Evolutionary conservation across 1,140 invertebrate species (phyloP), one percentile per base, ranked within the genome.

Genomic region (Oreohelix idahoensis): DNA sequence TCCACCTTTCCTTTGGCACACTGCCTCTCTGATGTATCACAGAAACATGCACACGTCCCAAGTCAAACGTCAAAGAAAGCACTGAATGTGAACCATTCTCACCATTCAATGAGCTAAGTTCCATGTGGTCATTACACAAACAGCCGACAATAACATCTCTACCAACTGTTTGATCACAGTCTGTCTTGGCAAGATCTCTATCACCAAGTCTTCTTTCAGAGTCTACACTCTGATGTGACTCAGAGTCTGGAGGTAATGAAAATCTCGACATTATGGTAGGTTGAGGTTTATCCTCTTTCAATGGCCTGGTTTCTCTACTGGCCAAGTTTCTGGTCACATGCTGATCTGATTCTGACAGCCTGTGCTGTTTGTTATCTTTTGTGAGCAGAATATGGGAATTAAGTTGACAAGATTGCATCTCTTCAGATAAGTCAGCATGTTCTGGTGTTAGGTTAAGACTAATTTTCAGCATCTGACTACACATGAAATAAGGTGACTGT

Each of bases 1-100:
- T 86, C 92, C 92, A 93, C 80, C 91, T 87, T 20, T 88, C 83
- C 63, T 75, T 84, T 13, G 91, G 91, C 29, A 88, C 69, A n/a
- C 87, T 83, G 26, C 89, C 90, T 32, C 13, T 79, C 23, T 84
- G 83, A 26, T 85, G 36, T 10, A 89, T 70, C 32, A 88, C 80
- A 58, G 45, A 73, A 71, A 74, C 82, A n/a, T 81, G 0, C 69
- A 85, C 13, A 63, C 58, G 39, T 17, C 71, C 80, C n/a, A 80
- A 17, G 13, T 80, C 29, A 75, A 82, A 82, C 26, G 20, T 15
- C 8, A 66, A 71, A 26, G 51, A 69, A n/a, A 45, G 36, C 4
- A 26, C 71, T 35, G 29, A 4, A 36, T 32, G 15, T 74, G 71
- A 74, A 74, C 23, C 32, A 26, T 32, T 39, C 23, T 39, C 32